Evolutionary conservation across 2,888 invertebrate species (phyloP).

Genomic region (Brenthis ino): DNA sequence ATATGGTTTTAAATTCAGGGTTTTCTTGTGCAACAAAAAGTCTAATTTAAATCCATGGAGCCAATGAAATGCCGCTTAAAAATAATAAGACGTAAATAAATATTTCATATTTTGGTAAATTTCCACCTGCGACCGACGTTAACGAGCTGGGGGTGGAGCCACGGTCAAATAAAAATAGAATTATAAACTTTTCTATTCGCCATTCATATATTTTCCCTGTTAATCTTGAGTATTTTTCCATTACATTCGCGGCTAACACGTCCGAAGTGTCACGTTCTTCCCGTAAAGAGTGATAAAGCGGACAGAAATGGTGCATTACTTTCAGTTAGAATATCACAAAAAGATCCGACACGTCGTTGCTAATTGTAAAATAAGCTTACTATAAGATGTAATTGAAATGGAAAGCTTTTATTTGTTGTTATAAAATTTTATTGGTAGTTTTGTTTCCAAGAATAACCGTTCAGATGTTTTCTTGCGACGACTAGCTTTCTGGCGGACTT

Average conservation of each 20-base stretch:
- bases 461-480: too few species aligned
- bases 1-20: too few species aligned
- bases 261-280: conserved; percentile 53
- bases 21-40: too few species aligned
- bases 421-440: conserved; percentile 8
- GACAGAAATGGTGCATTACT: conserved; percentile 71
- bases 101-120: too few species aligned
- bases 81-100: too few species aligned
- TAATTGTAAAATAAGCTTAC: conserved; percentile 54
- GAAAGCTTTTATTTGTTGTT: conserved; percentile 26
- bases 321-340: conserved; percentile 56
- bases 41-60: too few species aligned
- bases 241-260: conserved; percentile 33
- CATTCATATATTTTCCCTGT: background rate
- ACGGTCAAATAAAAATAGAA: background rate
- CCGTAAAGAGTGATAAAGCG: conserved; percentile 67
- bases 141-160: too few species aligned
- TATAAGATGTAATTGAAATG: conserved; percentile 35
- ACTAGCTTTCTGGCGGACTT: too few species aligned
- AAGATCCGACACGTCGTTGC: conserved; percentile 32
- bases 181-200: background rate
- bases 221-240: conserved; percentile 21
- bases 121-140: too few species aligned
- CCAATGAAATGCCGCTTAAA: too few species aligned
- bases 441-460: background rate